These are phyloP conservation scores for Indri indri DNA, from an alignment of 2,113 vertebrate genomes.

Conservation along the genomic window DNA sequence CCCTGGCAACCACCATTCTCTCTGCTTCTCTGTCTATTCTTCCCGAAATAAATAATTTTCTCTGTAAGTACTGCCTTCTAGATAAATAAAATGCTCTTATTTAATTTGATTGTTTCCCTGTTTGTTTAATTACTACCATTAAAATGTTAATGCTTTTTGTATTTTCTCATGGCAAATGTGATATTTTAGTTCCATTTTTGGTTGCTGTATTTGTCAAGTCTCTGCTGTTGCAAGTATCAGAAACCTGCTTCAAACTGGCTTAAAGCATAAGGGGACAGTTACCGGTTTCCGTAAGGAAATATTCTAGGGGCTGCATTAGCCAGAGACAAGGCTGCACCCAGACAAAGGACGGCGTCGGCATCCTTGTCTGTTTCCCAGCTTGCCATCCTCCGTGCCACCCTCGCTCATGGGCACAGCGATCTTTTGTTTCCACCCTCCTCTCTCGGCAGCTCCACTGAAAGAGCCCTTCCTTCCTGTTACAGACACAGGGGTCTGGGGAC, in stretches of 20 bases:
- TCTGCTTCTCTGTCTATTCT: neutral
- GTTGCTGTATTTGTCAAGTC: slow-evolving; percentile 19
- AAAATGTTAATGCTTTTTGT: slow-evolving; percentile 48
- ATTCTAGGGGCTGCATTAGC: neutral
- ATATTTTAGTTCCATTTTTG: slow-evolving; percentile 22
- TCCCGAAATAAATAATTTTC: slow-evolving; percentile 59
- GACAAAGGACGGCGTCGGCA: neutral
- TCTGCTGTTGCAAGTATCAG: neutral
- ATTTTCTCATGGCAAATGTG: slow-evolving; percentile 2
- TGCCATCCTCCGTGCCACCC: neutral
- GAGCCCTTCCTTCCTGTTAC: neutral
- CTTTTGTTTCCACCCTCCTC: neutral
- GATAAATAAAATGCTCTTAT: slow-evolving; percentile 61
- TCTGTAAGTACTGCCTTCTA: slow-evolving; percentile 66
- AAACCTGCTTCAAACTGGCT: neutral
- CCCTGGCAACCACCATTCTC: neutral
- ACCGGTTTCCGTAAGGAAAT: neutral
- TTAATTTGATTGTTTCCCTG: slow-evolving; percentile 71
- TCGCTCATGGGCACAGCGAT: neutral
- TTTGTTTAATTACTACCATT: slow-evolving; percentile 76
- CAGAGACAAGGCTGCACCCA: fast-evolving
- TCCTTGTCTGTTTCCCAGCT: fast-evolving
- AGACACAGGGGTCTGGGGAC: neutral
- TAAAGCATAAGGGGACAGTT: neutral
- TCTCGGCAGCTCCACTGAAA: neutral